Conservation (phyloP, 1,140 invertebrate species). For the Cyclina sinensis region DNA sequence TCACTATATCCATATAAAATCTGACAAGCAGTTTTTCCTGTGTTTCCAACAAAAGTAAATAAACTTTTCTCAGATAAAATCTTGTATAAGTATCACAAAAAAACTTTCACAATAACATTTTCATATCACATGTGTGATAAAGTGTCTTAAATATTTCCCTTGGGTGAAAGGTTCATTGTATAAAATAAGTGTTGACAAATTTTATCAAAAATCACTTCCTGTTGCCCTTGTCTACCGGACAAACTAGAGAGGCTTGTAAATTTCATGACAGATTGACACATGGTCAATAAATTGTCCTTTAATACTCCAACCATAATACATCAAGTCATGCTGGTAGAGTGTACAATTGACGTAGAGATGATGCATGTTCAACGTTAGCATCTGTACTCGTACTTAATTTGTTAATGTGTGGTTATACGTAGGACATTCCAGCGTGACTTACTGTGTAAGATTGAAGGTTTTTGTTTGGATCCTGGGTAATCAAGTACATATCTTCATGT, state of each 20-base stretch:
- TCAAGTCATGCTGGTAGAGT: background rate
- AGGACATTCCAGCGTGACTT: background rate
- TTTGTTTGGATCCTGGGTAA: background rate
- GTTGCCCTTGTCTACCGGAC: background rate
- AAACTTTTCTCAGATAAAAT: no score
- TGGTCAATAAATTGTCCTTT: background rate
- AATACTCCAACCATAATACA: background rate
- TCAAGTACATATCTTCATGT: background rate
- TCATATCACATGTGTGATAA: no score
- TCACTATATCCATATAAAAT: no score
- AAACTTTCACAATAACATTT: no score
- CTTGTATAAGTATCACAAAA: no score
- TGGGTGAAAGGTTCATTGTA: no score
- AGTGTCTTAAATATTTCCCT: no score
- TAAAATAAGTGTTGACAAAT: no score
- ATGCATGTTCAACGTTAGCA: background rate
- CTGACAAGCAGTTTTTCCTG: no score
- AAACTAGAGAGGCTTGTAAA: background rate
- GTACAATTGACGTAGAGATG: no score
- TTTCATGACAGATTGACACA: background rate
- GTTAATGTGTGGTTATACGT: background rate
- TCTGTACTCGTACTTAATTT: slow-evolving; percentile 1
- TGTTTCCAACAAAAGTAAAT: no score
- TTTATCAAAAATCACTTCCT: background rate
- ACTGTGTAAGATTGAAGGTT: background rate